Evolutionary conservation across 2,797 vertebrate genomes (phyloP), one percentile per base, ranked within the genome.

Genomic region (Ctenopoma kingsleyae): DNA sequence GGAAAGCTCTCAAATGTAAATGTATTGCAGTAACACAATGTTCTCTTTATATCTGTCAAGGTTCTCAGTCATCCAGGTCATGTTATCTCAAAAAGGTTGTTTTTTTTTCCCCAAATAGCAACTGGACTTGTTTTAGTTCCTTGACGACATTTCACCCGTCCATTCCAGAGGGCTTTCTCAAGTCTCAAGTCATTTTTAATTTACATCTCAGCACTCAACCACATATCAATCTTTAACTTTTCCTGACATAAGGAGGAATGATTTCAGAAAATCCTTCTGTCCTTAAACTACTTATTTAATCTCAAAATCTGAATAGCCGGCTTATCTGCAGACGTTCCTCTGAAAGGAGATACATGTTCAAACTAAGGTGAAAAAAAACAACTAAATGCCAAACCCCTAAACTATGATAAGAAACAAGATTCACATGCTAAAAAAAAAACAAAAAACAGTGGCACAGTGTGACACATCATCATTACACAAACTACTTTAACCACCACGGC

Each of bases 211-310:
- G 46, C 48, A 47, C 23, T 62, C 50, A 50, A 53, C 25, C 46
- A 62, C 67, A 65, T 19, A 62, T 13, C 61, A 58, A 40, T 59
- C 68, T 83, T 83, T 52, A 76, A 65, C 58, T 67, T 72, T 61
- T 62, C 27, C 50, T 67, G 65, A 59, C 51, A 59, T 68, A 32
- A 54, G 48, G 68, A 47, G 71, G 67, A 55, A 56, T 4, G 36
- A 58, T 63, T 64, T 86, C 49, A 81, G 52, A 86, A 84, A 92
- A 91, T 78, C 87, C 74, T 63, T 73, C 65, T 1, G 22, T 51
- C 78, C 64, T 76, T 90, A 90, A 92, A 91, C 89, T 89, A 76
- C 35, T 7, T 2, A 51, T 68, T 89, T 87, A 61, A 89, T 91
- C 86, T 80, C 38, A 73, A 86, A 87, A 92, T 91, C 85, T 89